Conservation (phyloP, 2,888 invertebrate species). For the Drosophila kambysellisi region DNA sequence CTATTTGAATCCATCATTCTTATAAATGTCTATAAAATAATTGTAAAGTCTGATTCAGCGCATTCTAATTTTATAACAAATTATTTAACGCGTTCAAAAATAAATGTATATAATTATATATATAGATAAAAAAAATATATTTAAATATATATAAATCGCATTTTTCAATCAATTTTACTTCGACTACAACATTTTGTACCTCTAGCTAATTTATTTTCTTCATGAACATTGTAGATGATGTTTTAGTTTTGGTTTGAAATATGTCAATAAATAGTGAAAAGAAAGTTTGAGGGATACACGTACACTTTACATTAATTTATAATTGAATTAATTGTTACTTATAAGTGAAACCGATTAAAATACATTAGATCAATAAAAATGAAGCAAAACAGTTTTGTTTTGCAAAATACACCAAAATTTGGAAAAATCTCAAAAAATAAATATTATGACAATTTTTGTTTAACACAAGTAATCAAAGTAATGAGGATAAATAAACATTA, state of each 20-base stretch:
- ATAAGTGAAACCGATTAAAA: background rate
- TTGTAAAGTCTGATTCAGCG: background rate
- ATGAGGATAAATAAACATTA: background rate
- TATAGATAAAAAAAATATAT: background rate
- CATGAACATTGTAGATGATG: background rate
- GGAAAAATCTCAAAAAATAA: background rate
- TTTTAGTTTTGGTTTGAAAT: background rate
- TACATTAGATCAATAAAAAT: background rate
- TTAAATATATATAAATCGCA: background rate
- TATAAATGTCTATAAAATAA: background rate
- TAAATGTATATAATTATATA: background rate
- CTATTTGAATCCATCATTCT: background rate
- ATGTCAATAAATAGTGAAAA: background rate
- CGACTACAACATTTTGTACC: no score
- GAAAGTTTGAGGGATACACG: background rate
- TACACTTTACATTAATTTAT: background rate
- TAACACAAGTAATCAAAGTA: background rate
- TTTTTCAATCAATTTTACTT: no score
- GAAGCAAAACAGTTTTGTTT: background rate
- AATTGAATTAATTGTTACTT: background rate
- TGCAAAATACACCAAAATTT: no score
- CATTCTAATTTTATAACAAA: no score
- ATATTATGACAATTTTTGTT: background rate
- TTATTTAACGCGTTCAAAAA: background rate
- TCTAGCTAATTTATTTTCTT: background rate